Conservation (phyloP, 2,113 vertebrate species). For the Symphodus melops region DNA sequence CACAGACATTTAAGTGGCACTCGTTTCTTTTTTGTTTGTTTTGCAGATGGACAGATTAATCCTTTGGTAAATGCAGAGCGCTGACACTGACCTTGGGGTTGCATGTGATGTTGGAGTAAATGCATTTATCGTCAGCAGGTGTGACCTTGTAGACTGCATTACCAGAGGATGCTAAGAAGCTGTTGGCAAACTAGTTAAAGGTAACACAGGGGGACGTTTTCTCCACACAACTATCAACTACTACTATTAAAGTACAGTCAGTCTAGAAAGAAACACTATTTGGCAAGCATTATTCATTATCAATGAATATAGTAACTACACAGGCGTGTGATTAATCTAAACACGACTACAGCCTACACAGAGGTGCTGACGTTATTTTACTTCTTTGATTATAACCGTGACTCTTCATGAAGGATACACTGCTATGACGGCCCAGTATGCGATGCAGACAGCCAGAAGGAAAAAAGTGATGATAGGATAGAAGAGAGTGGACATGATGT, state of each 20-base stretch:
- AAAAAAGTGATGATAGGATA: slow-evolving; percentile 94
- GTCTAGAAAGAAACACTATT: background rate
- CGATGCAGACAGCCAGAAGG: slow-evolving; percentile 91
- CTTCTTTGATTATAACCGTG: slow-evolving; percentile 6
- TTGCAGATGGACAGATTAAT: background rate
- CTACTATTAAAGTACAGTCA: background rate
- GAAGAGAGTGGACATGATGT: slow-evolving; percentile 91
- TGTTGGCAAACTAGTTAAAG: slow-evolving; percentile 74
- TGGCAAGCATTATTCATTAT: background rate
- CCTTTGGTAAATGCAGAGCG: background rate
- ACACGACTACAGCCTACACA: background rate
- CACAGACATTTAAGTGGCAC: background rate
- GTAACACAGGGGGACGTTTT: background rate
- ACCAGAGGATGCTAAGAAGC: slow-evolving; percentile 94
- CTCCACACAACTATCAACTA: background rate
- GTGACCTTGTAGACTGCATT: slow-evolving; percentile 92
- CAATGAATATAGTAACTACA: background rate
- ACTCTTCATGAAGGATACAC: slow-evolving; percentile 89
- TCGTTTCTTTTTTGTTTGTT: background rate
- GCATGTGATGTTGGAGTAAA: slow-evolving; percentile 90
- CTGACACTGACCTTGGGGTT: slow-evolving; percentile 86
- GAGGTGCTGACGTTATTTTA: background rate
- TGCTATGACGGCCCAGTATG: slow-evolving; percentile 92
- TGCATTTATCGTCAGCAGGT: slow-evolving; percentile 85
- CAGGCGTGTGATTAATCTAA: background rate